These are phyloP conservation scores for Epinephelus lanceolatus DNA, from an alignment of 2,113 vertebrate species.

Conservation along the genomic window DNA sequence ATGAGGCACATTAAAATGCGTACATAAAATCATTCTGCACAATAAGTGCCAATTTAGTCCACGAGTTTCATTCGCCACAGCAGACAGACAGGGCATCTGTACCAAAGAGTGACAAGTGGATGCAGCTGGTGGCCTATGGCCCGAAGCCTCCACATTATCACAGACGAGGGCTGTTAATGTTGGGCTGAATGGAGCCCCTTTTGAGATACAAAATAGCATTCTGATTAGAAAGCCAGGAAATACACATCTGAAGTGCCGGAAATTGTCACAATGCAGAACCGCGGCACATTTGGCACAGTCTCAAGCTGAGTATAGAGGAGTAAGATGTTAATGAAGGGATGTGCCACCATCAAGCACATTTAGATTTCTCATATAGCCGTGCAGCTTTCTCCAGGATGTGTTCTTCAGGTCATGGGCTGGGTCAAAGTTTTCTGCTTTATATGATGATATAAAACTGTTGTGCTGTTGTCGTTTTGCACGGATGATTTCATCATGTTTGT, in stretches of 20 bases:
- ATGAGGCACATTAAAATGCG: constrained; percentile 78
- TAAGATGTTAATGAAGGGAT: constrained; percentile 77
- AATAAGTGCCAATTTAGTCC: constrained; percentile 80
- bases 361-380: constrained; percentile 52
- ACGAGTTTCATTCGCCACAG: constrained; percentile 72
- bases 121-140: constrained; percentile 87
- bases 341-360: constrained; percentile 69
- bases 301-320: constrained; percentile 79
- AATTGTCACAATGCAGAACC: constrained; percentile 85
- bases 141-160: constrained; percentile 80
- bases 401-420: constrained; percentile 29
- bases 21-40: constrained; percentile 74
- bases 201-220: constrained; percentile 85
- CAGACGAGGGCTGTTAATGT: constrained; percentile 83
- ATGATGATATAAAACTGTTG: background rate
- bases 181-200: constrained; percentile 82
- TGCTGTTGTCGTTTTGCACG: background rate
- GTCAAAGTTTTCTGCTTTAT: constrained; percentile 40
- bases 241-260: constrained; percentile 85
- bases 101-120: constrained; percentile 84
- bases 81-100: constrained; percentile 83
- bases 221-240: constrained; percentile 88
- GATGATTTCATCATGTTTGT: constrained; percentile 12
- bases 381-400: constrained; percentile 32
- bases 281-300: constrained; percentile 80